Percentiles rank a stretch among this genome's conserved stretches.
Evolutionary conservation across 1,140 invertebrate genomes (phyloP).

Genomic region (Tetramorium alpestre): DNA sequence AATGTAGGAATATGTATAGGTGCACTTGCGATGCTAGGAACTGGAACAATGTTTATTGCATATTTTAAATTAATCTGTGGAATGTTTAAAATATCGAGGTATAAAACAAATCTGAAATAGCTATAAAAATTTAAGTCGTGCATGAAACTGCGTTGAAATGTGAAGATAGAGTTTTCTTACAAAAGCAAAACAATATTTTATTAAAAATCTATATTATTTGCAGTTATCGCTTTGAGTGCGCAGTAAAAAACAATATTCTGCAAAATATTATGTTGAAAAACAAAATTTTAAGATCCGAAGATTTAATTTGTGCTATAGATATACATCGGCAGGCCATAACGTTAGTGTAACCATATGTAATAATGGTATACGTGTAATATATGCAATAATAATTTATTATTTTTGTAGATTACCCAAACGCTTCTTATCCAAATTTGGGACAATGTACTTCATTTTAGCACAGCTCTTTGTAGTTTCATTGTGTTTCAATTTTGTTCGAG

Average conservation of each 20-base stretch:
- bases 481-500: neutral
- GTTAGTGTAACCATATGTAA: neutral
- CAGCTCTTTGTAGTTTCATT: neutral
- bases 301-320: neutral
- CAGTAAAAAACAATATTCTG: neutral
- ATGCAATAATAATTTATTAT: neutral
- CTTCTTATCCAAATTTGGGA: neutral
- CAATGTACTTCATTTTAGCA: neutral
- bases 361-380: neutral
- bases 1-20: neutral
- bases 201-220: neutral
- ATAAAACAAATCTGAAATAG: neutral
- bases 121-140: neutral
- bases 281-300: neutral
- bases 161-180: neutral
- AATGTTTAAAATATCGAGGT: constrained; percentile 16
- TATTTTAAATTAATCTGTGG: neutral
- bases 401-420: neutral
- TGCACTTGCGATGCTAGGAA: neutral
- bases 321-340: constrained; percentile 19
- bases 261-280: neutral
- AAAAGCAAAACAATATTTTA: neutral
- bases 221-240: constrained; percentile 25
- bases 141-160: neutral
- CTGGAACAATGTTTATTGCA: neutral